Conservation (phyloP, 2,113 vertebrate species). For the Ciconia stormi region DNA sequence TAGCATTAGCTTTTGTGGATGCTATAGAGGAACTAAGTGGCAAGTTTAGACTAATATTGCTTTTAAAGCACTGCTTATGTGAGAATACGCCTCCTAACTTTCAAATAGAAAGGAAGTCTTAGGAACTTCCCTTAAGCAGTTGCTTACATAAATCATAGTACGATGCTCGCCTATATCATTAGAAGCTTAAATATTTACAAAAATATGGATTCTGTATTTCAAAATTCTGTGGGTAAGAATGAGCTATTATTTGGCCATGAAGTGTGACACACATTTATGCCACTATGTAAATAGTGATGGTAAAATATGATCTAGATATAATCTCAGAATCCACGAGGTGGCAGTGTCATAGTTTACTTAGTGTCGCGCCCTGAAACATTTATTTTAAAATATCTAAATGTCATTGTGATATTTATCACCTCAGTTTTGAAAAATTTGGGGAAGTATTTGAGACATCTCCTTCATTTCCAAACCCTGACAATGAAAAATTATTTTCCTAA, state of each 20-base stretch:
- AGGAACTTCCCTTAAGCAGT: not conserved
- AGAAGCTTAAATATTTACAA: not conserved
- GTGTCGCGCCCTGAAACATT: conserved; percentile 30
- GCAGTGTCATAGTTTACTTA: conserved; percentile 66
- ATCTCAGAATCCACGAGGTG: conserved; percentile 70
- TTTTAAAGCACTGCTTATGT: not conserved
- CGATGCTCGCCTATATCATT: not conserved
- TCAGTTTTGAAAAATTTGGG: conserved; percentile 21
- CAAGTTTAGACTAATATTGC: not conserved
- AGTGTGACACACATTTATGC: not conserved
- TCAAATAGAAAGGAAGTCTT: not conserved
- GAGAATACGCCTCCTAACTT: not conserved
- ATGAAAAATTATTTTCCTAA: not conserved
- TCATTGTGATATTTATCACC: conserved; percentile 49
- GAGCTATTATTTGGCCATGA: not conserved
- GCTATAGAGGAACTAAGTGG: not conserved
- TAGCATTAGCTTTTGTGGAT: not conserved
- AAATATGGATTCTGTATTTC: not conserved
- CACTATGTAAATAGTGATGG: not conserved
- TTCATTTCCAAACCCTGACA: not conserved
- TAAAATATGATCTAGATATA: conserved; percentile 33
- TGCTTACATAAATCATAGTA: not conserved
- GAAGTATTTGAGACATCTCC: not conserved
- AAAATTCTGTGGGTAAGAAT: not conserved
- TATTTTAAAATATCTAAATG: conserved; percentile 10